Conservation (phyloP, 2,797 vertebrate species). For the Poecilia picta region DNA sequence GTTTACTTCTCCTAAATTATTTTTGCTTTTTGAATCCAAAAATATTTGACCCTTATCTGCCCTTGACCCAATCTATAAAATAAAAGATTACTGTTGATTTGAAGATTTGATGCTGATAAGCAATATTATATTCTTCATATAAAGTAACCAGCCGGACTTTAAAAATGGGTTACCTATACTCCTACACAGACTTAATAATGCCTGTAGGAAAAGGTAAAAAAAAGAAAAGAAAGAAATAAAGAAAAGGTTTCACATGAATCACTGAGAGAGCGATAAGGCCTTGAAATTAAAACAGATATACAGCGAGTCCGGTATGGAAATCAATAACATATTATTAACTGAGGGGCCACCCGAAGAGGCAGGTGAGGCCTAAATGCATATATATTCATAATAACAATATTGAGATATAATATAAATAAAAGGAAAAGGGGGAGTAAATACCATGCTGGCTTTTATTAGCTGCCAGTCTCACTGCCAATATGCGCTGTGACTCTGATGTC, state of each 20-base stretch:
- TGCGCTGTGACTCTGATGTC: constrained; percentile 80
- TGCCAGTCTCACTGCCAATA: constrained; percentile 86
- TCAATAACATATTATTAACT: constrained; percentile 85
- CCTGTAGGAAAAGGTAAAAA: constrained; percentile 39
- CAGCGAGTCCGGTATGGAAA: constrained; percentile 79
- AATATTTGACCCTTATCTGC: constrained; percentile 41
- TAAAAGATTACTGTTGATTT: constrained; percentile 56
- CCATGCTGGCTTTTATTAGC: constrained; percentile 83
- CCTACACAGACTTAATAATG: constrained; percentile 72
- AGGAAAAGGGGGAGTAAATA: constrained; percentile 77
- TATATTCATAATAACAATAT: constrained; percentile 86
- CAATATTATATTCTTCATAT: constrained; percentile 58
- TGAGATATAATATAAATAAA: constrained; percentile 82
- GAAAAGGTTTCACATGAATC: constrained; percentile 68
- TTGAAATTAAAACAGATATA: constrained; percentile 80
- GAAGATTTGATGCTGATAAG: constrained; percentile 47
- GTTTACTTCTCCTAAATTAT: not conserved
- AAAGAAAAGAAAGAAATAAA: constrained; percentile 63
- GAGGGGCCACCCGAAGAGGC: constrained; percentile 74
- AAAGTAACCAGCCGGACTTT: constrained; percentile 63
- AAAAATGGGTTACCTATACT: constrained; percentile 61
- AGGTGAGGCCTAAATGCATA: constrained; percentile 82
- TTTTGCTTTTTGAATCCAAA: not conserved
- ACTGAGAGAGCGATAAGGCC: constrained; percentile 74
- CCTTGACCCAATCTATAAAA: constrained; percentile 60